Conservation (phyloP, 2,888 invertebrate species). For the Lasioglossum calceatum region DNA sequence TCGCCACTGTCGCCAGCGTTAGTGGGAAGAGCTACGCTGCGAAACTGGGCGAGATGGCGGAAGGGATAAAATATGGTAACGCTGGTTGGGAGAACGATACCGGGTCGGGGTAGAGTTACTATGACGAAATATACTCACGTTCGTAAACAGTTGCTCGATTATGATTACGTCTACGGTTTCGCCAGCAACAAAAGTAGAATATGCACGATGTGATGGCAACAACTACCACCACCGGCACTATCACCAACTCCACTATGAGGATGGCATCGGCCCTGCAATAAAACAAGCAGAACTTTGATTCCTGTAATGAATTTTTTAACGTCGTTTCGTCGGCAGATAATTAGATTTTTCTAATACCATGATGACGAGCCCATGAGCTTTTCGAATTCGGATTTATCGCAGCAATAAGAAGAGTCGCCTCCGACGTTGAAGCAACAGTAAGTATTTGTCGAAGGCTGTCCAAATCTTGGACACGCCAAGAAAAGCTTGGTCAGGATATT, state of each 20-base stretch:
- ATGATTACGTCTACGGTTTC: slow-evolving; percentile 79
- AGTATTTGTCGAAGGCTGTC: too few relatives aligned
- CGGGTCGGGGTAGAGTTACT: too few relatives aligned
- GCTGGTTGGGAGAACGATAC: too few relatives aligned
- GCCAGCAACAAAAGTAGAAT: slow-evolving; percentile 81
- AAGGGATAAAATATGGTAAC: too few relatives aligned
- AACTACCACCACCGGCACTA: slow-evolving; percentile 63
- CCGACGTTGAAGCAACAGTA: too few relatives aligned
- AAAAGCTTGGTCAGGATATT: too few relatives aligned
- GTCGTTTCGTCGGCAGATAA: background rate
- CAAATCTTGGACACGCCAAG: too few relatives aligned
- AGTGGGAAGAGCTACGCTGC: too few relatives aligned
- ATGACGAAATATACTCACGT: too few relatives aligned
- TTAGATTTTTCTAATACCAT: slow-evolving; percentile 60
- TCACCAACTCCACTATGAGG: slow-evolving; percentile 50
- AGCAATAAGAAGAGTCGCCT: slow-evolving; percentile 64
- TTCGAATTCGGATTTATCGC: slow-evolving; percentile 68
- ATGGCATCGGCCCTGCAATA: slow-evolving; percentile 69
- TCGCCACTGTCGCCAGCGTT: too few relatives aligned
- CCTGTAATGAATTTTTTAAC: background rate
- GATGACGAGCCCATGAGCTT: too few relatives aligned
- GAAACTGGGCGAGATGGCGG: too few relatives aligned
- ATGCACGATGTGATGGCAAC: slow-evolving; percentile 76
- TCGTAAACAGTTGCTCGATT: slow-evolving; percentile 80
- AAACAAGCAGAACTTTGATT: slow-evolving; percentile 2